A percentile compares a stretch with the other conserved stretches of the same genome.
Evolutionary conservation across 1,140 invertebrate species (phyloP).

Genomic region (Ctenoplectra terminalis): DNA sequence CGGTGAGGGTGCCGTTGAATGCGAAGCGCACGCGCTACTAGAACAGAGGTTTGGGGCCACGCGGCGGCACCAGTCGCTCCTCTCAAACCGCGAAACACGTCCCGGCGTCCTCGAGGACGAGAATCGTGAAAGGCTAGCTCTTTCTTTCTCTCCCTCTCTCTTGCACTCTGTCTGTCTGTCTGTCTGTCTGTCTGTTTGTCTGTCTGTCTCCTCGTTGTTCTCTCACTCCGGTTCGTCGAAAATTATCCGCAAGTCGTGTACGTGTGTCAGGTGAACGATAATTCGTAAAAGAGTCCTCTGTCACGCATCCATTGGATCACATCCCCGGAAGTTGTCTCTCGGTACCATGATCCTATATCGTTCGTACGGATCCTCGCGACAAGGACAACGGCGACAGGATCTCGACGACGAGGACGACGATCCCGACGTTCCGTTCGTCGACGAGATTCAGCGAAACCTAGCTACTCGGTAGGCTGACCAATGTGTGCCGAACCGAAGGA

Average conservation of each 20-base stretch:
- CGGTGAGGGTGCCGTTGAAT: slow-evolving; percentile 61
- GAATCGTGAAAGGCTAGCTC: slow-evolving; percentile 31
- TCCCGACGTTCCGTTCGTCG: background rate
- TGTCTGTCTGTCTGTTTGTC: background rate
- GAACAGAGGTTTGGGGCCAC: slow-evolving; percentile 66
- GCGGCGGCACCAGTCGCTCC: slow-evolving; percentile 68
- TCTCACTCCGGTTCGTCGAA: background rate
- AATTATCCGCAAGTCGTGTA: background rate
- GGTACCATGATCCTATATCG: background rate
- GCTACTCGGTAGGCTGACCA: background rate
- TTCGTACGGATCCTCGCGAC: background rate
- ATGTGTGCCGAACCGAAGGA: background rate
- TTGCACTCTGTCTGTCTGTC: background rate
- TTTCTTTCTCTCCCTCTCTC: slow-evolving; percentile 20
- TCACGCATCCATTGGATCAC: background rate
- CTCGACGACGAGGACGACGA: slow-evolving; percentile 16
- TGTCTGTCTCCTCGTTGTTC: too few species aligned
- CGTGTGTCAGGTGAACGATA: slow-evolving; percentile 17
- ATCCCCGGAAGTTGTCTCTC: background rate
- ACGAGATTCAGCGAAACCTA: slow-evolving; percentile 1
- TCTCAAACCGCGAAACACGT: slow-evolving; percentile 70
- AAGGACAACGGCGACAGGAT: slow-evolving; percentile 12
- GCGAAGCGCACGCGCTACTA: slow-evolving; percentile 61
- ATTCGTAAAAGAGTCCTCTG: background rate
- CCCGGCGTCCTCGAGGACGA: slow-evolving; percentile 57